A percentile compares a stretch with the other conserved stretches of the same genome.
These are phyloP conservation scores for Nomada flava DNA, from an alignment of 2,888 invertebrate species.

Conservation along the genomic window DNA sequence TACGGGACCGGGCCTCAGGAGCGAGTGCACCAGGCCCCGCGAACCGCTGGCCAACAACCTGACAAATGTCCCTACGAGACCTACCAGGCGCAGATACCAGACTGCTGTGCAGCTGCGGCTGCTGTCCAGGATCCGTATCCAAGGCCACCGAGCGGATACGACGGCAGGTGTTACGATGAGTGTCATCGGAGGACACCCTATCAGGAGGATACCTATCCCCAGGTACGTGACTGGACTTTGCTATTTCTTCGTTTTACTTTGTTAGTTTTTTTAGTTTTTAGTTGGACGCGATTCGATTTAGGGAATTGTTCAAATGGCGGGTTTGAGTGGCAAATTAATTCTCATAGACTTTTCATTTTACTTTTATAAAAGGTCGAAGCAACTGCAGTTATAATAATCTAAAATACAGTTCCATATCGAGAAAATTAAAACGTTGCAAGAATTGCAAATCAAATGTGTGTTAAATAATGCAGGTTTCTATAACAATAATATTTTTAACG, in stretches of 20 bases:
- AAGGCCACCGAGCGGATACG: slow-evolving; percentile 84
- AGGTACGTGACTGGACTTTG: slow-evolving; percentile 72
- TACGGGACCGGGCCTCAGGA: slow-evolving; percentile 82
- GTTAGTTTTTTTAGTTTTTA: no score
- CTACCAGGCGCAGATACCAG: slow-evolving; percentile 83
- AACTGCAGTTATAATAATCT: no score
- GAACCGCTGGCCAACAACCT: slow-evolving; percentile 71
- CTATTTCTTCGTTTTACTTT: neutral
- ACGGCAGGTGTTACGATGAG: slow-evolving; percentile 81
- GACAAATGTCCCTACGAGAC: slow-evolving; percentile 82
- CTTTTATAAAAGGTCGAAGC: no score
- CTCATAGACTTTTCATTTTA: no score
- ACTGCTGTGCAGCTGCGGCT: slow-evolving; percentile 84
- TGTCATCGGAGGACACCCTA: slow-evolving; percentile 81
- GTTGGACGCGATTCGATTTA: no score
- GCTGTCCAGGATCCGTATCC: slow-evolving; percentile 82
- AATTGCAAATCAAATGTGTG: no score
- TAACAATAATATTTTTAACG: no score
- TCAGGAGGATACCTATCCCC: slow-evolving; percentile 80
- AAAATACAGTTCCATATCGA: no score
- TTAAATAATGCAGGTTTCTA: no score
- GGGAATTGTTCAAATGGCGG: no score
- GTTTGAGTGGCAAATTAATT: no score
- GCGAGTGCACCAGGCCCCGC: slow-evolving; percentile 77
- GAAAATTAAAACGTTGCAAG: no score